Conservation (phyloP, 2,888 invertebrate species). For the Chymomyza fuscimana region DNA sequence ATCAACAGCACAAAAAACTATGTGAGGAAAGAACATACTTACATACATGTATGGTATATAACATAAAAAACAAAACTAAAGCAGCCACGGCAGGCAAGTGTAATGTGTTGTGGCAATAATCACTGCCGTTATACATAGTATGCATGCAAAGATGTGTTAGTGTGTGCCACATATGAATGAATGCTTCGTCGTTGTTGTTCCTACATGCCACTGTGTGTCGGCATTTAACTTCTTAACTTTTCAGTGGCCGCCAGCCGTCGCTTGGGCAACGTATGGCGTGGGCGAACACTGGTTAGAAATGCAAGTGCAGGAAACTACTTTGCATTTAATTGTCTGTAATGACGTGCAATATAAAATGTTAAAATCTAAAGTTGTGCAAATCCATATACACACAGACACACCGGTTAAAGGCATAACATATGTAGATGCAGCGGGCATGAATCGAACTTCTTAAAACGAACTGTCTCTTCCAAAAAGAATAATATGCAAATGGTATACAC, state of each 20-base stretch:
- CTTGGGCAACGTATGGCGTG: slow-evolving; percentile 53
- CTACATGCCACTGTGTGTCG: slow-evolving; percentile 68
- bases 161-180: slow-evolving; percentile 71
- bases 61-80: slow-evolving; percentile 48
- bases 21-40: slow-evolving; percentile 10
- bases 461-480: not conserved
- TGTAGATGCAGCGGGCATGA: slow-evolving; percentile 2
- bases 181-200: slow-evolving; percentile 52
- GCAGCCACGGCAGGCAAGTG: slow-evolving; percentile 33
- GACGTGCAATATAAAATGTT: slow-evolving; percentile 80
- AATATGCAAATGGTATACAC: not conserved
- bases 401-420: not conserved
- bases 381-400: slow-evolving; percentile 30
- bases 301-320: slow-evolving; percentile 80
- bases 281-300: slow-evolving; percentile 50
- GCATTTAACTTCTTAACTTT: slow-evolving; percentile 75
- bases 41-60: slow-evolving; percentile 10
- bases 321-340: slow-evolving; percentile 81
- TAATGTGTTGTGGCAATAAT: slow-evolving; percentile 73
- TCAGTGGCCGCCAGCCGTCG: slow-evolving; percentile 26
- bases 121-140: slow-evolving; percentile 46
- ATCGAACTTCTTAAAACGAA: not conserved
- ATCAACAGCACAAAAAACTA: slow-evolving; percentile 27
- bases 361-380: slow-evolving; percentile 74
- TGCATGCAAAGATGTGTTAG: slow-evolving; percentile 30